Base-by-base conservation (phyloP, 2,888 invertebrate species). In the Ornithoptera alexandrae region DNA sequence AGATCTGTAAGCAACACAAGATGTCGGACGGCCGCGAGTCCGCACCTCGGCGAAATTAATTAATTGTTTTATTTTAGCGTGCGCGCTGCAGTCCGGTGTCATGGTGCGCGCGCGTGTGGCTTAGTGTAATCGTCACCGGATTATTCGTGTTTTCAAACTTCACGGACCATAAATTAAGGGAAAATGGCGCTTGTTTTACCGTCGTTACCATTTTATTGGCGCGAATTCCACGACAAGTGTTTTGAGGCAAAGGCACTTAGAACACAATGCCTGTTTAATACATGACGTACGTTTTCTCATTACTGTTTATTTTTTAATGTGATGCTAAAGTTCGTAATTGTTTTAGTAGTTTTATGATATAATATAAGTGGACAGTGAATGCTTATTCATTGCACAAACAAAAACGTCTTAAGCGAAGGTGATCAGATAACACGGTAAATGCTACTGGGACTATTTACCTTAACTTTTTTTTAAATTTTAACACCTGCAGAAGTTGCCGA, bases 61-160 rank as follows among this genome's bases (percentile, higher is more conserved):
- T 83, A 84, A 83, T 84, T 80, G 83, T 80, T 82, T 79, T 85
- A 85, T 81, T 84, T 81, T 72, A 73, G 79, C 74, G 75, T 68
- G 71, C 68, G 73, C 69, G 59, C 61, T 56, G 72, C 71, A 69
- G 67, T 66, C 62, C 64, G 71, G 63, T 72, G 67, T 72, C 72
- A 73, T 74, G 64, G 72, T 71, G 71, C 46, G 63, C 70, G 64
- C 59, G 67, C 70, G 67, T 67, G 70, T 67, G 67, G 67, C 61
- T 67, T 64, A 67, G 63, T 70, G 61, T 67, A 67, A 70, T 67
- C 67, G 70, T 70, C 67, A 61, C n/a, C 64, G 67, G 70, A 70
- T 70, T 70, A 70, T 70, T 67, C 64, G 67, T 67, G 70, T 70
- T 67, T 64, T 64, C 60, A 57, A 67, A 61, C 59, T 59, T 53